Conservation (phyloP, 2,113 vertebrate species). For the Chascanopsetta lugubris region DNA sequence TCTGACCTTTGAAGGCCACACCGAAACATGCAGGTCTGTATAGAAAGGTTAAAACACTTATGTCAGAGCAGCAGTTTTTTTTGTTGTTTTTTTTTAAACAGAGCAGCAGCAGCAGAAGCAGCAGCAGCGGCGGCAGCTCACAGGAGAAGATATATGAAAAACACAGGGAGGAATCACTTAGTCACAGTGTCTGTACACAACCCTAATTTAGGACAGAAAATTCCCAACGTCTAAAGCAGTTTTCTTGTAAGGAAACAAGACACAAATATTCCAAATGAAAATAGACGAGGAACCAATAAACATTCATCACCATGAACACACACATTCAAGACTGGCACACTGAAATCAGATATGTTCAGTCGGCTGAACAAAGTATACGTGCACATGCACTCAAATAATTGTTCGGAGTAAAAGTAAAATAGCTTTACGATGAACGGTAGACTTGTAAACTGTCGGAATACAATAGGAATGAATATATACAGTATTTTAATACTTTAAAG, state of each 20-base stretch:
- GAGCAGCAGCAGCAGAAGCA: background rate
- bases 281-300: background rate
- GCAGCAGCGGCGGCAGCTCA: background rate
- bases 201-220: slow-evolving; percentile 18
- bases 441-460: no score
- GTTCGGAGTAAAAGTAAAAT: no score
- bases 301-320: slow-evolving; percentile 8
- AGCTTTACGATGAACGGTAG: no score
- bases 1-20: slow-evolving; percentile 66
- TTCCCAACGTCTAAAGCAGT: slow-evolving; percentile 12
- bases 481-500: no score
- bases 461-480: no score
- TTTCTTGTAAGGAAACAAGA: slow-evolving; percentile 33
- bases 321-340: background rate
- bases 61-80: slow-evolving; percentile 25
- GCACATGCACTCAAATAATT: no score
- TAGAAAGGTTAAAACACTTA: slow-evolving; percentile 29
- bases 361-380: no score
- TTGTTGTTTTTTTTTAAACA: slow-evolving; percentile 39
- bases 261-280: slow-evolving; percentile 23
- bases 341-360: no score
- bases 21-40: slow-evolving; percentile 44
- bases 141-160: background rate
- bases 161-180: slow-evolving; percentile 22
- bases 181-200: slow-evolving; percentile 14